phyloP scores from a whole-genome alignment of 2,113 vertebrate genomes.

The Saccopteryx leptura region DNA sequence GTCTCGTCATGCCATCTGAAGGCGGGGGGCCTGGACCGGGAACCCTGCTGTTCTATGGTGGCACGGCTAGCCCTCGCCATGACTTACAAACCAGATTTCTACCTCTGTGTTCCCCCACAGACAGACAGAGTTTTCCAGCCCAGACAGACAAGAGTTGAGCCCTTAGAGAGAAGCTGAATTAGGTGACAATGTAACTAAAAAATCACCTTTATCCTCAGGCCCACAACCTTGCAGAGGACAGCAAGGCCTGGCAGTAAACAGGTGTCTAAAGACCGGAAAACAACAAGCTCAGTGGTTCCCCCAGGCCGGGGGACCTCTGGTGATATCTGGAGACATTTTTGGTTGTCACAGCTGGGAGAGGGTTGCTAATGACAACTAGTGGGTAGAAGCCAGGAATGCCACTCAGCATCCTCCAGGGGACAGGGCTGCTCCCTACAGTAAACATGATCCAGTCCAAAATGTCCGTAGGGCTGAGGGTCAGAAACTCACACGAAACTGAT shows the following conservation, averaged over 20 bases:
- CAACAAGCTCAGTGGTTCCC: neutral
- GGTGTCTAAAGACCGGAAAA: neutral
- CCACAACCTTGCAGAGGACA: neutral
- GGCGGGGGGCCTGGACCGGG: neutral
- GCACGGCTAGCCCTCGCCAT: rapidly evolving
- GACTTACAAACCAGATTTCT: rapidly evolving
- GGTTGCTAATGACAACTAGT: neutral
- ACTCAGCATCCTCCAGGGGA: no score
- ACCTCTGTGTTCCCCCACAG: no score
- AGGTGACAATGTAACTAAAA: neutral
- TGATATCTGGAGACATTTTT: neutral
- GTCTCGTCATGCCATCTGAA: neutral
- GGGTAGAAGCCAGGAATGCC: neutral
- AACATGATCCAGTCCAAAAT: neutral
- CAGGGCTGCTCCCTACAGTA: neutral
- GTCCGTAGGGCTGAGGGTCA: neutral
- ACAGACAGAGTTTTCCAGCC: rapidly evolving
- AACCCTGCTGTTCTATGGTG: rapidly evolving
- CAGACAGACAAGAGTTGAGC: neutral
- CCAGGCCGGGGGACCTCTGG: neutral
- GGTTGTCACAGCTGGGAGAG: neutral
- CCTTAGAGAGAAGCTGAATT: neutral
- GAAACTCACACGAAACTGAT: neutral
- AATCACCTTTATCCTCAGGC: neutral
- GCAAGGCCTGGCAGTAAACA: neutral